phyloP scores from a whole-genome alignment of 1,140 invertebrate genomes.

The Argopecten irradians region DNA sequence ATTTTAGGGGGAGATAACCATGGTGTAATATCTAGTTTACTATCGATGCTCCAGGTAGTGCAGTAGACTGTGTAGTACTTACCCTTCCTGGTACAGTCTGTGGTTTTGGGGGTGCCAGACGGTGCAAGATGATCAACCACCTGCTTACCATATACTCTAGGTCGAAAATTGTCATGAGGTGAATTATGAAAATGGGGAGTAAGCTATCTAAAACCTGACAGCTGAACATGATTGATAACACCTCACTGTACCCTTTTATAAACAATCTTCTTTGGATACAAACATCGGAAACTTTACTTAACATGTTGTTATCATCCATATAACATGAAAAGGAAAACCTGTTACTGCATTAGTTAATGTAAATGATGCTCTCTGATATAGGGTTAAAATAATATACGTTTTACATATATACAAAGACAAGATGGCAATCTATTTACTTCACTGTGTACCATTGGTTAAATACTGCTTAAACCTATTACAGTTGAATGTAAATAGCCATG shows the following conservation, averaged over 20 bases:
- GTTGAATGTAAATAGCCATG: too few species aligned
- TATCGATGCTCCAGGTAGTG: not conserved
- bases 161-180: not conserved
- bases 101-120: slow-evolving; percentile 19
- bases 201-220: not conserved
- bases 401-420: too few species aligned
- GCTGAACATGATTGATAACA: not conserved
- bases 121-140: not conserved
- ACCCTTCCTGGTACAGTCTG: not conserved
- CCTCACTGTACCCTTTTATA: not conserved
- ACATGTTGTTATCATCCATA: not conserved
- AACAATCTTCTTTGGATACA: not conserved
- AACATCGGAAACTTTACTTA: not conserved
- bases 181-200: not conserved
- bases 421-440: too few species aligned
- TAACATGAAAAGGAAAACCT: not conserved
- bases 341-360: too few species aligned
- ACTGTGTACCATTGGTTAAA: too few species aligned
- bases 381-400: too few species aligned
- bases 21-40: too few species aligned
- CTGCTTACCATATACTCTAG: not conserved
- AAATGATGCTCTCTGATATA: too few species aligned
- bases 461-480: too few species aligned
- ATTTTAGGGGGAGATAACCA: too few species aligned
- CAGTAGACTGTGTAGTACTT: not conserved